Evolutionary conservation across 2,797 vertebrate genomes (phyloP).

Genomic region (Darevskia mixta): DNA sequence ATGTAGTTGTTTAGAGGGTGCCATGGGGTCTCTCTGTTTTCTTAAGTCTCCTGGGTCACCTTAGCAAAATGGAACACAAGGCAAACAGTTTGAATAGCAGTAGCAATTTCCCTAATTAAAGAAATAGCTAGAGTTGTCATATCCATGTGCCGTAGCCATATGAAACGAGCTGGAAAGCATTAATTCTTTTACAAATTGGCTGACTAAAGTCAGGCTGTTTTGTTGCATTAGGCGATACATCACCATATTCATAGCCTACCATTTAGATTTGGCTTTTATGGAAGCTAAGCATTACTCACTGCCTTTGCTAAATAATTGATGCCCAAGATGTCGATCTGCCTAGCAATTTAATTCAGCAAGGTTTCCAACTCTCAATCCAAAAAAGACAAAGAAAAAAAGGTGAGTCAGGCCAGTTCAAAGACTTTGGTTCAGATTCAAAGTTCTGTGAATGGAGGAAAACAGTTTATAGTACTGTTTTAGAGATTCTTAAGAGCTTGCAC

Average conservation of each 20-base stretch:
- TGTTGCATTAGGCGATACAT: conserved; percentile 20
- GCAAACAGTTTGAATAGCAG: neutral
- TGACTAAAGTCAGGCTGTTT: conserved; percentile 6
- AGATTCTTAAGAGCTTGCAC: neutral
- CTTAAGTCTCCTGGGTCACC: neutral
- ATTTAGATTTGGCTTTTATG: conserved; percentile 20
- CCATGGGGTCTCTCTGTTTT: neutral
- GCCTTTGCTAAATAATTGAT: conserved; percentile 39
- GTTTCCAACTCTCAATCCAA: neutral
- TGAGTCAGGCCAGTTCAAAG: neutral
- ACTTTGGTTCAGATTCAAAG: neutral
- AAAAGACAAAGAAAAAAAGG: neutral
- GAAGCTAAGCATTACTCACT: conserved; percentile 8
- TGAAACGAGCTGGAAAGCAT: conserved; percentile 3
- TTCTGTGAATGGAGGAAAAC: neutral
- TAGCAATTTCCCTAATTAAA: conserved; percentile 38
- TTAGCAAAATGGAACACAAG: neutral
- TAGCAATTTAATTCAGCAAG: conserved; percentile 19
- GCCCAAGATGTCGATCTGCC: conserved; percentile 12
- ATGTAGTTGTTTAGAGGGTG: neutral
- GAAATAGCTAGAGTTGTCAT: neutral
- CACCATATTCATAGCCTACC: conserved; percentile 5
- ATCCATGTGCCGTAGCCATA: neutral
- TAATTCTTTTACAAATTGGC: conserved; percentile 28
- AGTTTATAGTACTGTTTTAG: neutral